Conservation (phyloP, 2,888 invertebrate genomes). For the Sipunculus nudus region DNA sequence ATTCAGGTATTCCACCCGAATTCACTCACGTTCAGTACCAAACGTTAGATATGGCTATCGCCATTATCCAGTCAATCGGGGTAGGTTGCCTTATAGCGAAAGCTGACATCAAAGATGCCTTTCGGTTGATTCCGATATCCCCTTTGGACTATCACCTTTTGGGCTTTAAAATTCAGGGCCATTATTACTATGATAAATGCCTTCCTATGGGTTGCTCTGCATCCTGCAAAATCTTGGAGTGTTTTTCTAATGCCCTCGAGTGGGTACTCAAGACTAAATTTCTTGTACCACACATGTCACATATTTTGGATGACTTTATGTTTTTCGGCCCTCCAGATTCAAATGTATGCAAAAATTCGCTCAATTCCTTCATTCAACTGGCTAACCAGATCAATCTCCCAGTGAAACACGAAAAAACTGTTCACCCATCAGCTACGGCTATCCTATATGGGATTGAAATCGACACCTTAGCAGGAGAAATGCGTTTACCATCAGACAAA, state of each 20-base stretch:
- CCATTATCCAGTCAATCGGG: not conserved
- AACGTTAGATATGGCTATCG: not conserved
- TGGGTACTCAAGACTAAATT: not conserved
- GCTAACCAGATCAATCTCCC: not conserved
- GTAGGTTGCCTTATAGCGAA: constrained; percentile 16
- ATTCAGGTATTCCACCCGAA: too few species aligned
- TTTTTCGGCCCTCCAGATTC: not conserved
- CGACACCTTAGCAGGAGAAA: not conserved
- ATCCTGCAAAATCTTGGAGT: not conserved
- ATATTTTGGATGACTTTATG: not conserved
- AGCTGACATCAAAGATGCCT: constrained; percentile 23
- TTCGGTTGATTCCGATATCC: constrained; percentile 15
- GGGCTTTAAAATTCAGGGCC: constrained; percentile 6
- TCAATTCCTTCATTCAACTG: not conserved
- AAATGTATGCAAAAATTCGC: not conserved
- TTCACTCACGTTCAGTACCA: not conserved
- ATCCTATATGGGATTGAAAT: not conserved
- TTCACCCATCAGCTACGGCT: not conserved
- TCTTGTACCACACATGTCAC: not conserved
- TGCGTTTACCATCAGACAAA: not conserved
- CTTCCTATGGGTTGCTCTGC: not conserved
- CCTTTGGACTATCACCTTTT: constrained; percentile 10
- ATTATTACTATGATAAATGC: not conserved
- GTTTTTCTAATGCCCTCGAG: not conserved
- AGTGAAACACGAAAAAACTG: not conserved